Evolutionary conservation across 2,797 vertebrate genomes (phyloP).

Genomic region (Mus minutoides): DNA sequence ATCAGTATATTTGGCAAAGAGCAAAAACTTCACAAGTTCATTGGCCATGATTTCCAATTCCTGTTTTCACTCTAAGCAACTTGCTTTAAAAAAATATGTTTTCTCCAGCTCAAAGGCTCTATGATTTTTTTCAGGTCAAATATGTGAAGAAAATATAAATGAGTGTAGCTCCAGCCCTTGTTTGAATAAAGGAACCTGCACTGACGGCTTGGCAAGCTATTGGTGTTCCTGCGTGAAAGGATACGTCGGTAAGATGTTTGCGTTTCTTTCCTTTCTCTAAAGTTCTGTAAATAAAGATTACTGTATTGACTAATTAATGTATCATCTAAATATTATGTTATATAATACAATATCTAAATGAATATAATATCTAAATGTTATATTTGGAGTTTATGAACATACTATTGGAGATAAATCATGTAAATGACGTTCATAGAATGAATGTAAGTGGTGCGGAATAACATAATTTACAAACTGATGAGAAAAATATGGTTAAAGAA

Average conservation of each 20-base stretch:
- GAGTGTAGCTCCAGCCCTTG: slow-evolving; percentile 95
- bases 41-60: not conserved
- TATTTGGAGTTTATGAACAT: not conserved
- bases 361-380: not conserved
- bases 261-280: not conserved
- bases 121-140: slow-evolving; percentile 87
- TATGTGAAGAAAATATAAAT: slow-evolving; percentile 95
- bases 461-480: not conserved
- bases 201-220: slow-evolving; percentile 92
- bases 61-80: not conserved
- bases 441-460: not conserved
- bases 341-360: not conserved
- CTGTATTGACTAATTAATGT: not conserved
- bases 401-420: not conserved
- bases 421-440: not conserved
- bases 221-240: slow-evolving; percentile 92
- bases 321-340: not conserved
- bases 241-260: slow-evolving; percentile 90
- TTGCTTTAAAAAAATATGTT: not conserved
- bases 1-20: slow-evolving; percentile 4
- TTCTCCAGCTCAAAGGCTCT: not conserved
- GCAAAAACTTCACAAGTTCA: not conserved
- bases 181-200: slow-evolving; percentile 93
- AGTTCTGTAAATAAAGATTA: not conserved
- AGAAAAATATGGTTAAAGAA: not conserved